Percentiles rank a stretch among this genome's conserved stretches.
phyloP scores from a whole-genome alignment of 2,888 invertebrate genomes.

The Kuschelorhynchus macadamiae region DNA sequence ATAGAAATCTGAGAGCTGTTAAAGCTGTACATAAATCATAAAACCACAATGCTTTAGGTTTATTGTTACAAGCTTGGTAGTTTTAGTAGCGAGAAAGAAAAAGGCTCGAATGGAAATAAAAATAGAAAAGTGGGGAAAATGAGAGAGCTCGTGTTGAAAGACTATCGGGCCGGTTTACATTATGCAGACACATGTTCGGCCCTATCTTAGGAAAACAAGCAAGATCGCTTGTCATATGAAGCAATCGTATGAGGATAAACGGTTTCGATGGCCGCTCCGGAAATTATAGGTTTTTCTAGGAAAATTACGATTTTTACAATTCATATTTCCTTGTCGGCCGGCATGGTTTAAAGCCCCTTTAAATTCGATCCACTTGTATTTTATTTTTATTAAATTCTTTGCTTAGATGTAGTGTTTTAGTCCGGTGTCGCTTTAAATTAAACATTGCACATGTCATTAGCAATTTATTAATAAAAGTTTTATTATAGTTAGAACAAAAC shows the following conservation, averaged over 20 bases:
- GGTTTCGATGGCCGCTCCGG: constrained; percentile 30
- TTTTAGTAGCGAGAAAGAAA: constrained; percentile 39
- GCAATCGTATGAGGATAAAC: constrained; percentile 49
- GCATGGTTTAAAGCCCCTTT: neutral
- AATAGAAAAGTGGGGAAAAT: constrained; percentile 40
- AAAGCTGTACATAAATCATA: constrained; percentile 49
- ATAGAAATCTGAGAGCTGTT: constrained; percentile 49
- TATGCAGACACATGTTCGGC: constrained; percentile 62
- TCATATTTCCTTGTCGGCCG: constrained; percentile 12
- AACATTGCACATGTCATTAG: too few relatives aligned
- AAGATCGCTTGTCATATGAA: constrained; percentile 58
- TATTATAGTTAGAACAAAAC: too few relatives aligned
- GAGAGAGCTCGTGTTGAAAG: constrained; percentile 53
- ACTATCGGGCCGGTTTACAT: constrained; percentile 57
- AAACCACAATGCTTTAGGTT: constrained; percentile 47
- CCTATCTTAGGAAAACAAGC: constrained; percentile 60
- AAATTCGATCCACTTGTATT: neutral
- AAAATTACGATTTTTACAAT: constrained; percentile 35
- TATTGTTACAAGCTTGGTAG: constrained; percentile 42
- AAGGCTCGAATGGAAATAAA: constrained; percentile 44
- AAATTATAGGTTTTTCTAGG: constrained; percentile 44
- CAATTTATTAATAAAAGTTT: too few relatives aligned
- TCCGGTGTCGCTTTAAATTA: too few relatives aligned
- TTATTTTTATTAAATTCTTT: too few relatives aligned
- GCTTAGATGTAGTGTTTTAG: too few relatives aligned